Percentiles rank a stretch among this genome's conserved stretches.
These are phyloP conservation scores for Corythornis cristatus DNA, from an alignment of 2,113 vertebrate genomes.

Conservation along the genomic window DNA sequence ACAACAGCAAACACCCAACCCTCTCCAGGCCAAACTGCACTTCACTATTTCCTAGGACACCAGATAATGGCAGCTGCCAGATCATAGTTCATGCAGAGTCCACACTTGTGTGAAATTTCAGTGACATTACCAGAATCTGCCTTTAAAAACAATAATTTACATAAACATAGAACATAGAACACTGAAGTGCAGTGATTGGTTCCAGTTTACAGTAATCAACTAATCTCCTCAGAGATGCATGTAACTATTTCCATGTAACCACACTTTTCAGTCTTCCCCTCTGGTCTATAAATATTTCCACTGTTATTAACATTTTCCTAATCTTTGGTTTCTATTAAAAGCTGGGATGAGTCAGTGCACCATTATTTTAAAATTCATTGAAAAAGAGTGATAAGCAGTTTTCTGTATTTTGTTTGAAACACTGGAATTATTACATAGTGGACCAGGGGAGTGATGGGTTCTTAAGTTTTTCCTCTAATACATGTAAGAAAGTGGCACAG, in stretches of 20 bases:
- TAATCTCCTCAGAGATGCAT: neutral
- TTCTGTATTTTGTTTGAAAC: neutral
- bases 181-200: neutral
- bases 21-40: neutral
- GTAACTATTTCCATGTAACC: neutral
- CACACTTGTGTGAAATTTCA: neutral
- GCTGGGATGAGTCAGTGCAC: neutral
- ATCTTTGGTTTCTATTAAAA: neutral
- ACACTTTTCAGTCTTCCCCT: neutral
- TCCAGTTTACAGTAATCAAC: neutral
- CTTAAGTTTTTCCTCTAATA: neutral
- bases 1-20: no score
- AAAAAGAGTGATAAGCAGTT: neutral
- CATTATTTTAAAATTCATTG: neutral
- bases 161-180: neutral
- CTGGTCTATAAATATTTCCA: neutral
- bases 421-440: neutral
- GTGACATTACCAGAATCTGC: neutral
- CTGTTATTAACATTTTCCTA: neutral
- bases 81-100: neutral
- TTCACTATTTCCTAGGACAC: neutral
- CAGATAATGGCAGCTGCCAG: neutral
- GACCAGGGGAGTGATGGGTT: rapidly evolving
- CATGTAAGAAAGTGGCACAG: neutral
- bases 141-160: neutral